Evolutionary conservation across 2,797 vertebrate species (phyloP), one percentile per base, ranked within the genome.

Genomic region (Parauchenoglanis punctatus): DNA sequence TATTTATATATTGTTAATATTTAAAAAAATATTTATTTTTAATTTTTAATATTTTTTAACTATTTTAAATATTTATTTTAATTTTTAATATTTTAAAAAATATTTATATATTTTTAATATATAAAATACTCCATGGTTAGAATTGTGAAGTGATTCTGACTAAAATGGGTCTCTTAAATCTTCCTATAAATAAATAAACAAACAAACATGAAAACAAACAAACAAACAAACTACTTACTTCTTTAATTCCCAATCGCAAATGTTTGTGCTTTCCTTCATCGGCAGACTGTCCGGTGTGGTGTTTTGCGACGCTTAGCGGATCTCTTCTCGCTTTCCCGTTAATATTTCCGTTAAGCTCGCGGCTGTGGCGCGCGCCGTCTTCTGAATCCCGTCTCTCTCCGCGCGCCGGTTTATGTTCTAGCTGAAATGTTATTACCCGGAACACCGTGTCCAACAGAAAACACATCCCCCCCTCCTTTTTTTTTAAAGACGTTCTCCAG

Each of bases 201-300:
- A 31, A 54, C 40, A 58, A 25, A 56, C 2, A 18, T 35, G 35
- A 35, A 35, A 8, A 65, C 54, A 12, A 20, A 73, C 20, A 12
- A 20, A 73, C 20, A 40, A 40, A 40, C 40, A 40, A 40, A 40
- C 0, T 23, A 40, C 86, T 82, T 63, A 87, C 86, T 87, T 87
- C 86, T 87, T 83, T 78, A 28, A 31, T 81, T 73, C 40, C 80
- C 25, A 40, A 46, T 83, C 80, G 40, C 23, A 44, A 0, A 25
- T 40, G 58, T 56, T 86, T 72, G 40, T 40, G 44, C 46, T 61
- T 3, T 81, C 67, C 85, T 75, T 87, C 86, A 87, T 87, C 67
- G 6, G 86, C 77, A 35, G 70, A 40, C 67, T 70, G 25, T 73
- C 25, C 31, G 54, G 40, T 68, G 52, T 31, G 35, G 11, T 67